Evolutionary conservation across 2,113 vertebrate genomes (phyloP).

Genomic region (Hylia prasina): DNA sequence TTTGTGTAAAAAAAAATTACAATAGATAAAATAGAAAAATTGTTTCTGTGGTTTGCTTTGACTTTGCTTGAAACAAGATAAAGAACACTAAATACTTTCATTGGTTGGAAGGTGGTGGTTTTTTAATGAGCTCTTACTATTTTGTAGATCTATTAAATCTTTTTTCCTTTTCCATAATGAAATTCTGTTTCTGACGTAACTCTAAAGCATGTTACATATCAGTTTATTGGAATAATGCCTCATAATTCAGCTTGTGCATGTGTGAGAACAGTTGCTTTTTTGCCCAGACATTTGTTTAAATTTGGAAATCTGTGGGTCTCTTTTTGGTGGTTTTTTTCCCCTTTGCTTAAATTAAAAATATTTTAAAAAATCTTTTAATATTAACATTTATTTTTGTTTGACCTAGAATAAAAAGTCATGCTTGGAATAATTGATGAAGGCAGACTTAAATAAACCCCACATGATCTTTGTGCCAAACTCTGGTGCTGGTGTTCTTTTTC

Average conservation of each 20-base stretch:
- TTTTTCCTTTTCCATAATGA: not conserved
- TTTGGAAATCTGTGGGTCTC: not conserved
- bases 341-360: not conserved
- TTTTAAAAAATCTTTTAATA: not conserved
- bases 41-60: not conserved
- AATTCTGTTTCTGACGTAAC: not conserved
- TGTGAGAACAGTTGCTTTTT: not conserved
- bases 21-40: not conserved
- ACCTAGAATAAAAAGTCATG: not conserved
- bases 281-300: not conserved
- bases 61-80: not conserved
- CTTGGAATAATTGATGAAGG: not conserved
- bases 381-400: not conserved
- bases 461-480: not conserved
- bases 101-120: not conserved
- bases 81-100: not conserved
- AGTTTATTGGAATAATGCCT: not conserved
- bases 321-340: rapidly evolving
- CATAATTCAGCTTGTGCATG: too few relatives aligned
- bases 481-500: not conserved
- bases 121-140: not conserved
- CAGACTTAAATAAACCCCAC: not conserved
- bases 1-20: not conserved
- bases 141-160: not conserved
- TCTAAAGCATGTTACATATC: not conserved